Evolutionary conservation across 2,113 vertebrate genomes (phyloP).

Genomic region (Rostratula benghalensis): DNA sequence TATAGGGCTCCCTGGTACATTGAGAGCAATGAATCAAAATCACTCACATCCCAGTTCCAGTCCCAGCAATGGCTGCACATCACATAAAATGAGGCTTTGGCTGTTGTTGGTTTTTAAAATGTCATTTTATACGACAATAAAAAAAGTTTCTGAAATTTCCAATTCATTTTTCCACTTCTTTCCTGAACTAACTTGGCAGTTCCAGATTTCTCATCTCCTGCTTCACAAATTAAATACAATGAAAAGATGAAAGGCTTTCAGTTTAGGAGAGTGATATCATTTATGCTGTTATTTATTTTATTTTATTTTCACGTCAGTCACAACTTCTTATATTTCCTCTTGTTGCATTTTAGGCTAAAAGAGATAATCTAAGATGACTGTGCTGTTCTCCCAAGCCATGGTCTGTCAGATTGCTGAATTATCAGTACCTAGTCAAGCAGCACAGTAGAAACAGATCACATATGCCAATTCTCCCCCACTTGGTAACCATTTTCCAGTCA

Average conservation of each 20-base stretch:
- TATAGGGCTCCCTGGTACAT: neutral
- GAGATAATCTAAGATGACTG: slow-evolving; percentile 57
- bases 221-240: slow-evolving; percentile 51
- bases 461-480: slow-evolving; percentile 52
- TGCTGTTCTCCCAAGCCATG: slow-evolving; percentile 54
- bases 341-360: slow-evolving; percentile 41
- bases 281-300: slow-evolving; percentile 32
- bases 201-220: slow-evolving; percentile 22
- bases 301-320: slow-evolving; percentile 38
- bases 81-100: neutral
- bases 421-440: slow-evolving; percentile 66
- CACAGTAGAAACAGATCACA: slow-evolving; percentile 56
- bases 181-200: slow-evolving; percentile 5
- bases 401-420: slow-evolving; percentile 66
- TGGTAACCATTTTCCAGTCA: slow-evolving; percentile 52
- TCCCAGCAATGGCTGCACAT: neutral
- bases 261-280: neutral
- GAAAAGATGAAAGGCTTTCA: slow-evolving; percentile 24
- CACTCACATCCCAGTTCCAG: neutral
- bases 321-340: slow-evolving; percentile 9
- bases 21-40: neutral
- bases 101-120: neutral
- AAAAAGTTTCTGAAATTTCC: slow-evolving; percentile 26
- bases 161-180: slow-evolving; percentile 24
- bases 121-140: neutral